Evolutionary conservation across 2,888 invertebrate species (phyloP), one percentile per base, ranked within the genome.

Genomic region (Morpho helenor): DNA sequence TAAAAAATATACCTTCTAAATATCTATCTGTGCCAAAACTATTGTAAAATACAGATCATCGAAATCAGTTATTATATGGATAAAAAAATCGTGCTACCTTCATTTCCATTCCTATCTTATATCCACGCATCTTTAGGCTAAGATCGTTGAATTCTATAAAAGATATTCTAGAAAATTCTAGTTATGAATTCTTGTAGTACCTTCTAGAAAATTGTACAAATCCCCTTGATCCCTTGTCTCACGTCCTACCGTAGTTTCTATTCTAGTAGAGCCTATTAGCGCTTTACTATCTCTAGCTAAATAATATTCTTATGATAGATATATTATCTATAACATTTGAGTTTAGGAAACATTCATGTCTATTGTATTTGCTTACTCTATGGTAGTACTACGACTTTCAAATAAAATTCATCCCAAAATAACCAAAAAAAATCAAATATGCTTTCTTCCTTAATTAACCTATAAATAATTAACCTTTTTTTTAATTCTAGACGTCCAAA

Each of bases 221-320:
- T 77, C 79, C 70, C 79, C 75, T 81, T 72, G 77, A 85, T 76
- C 88, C 87, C 88, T 88, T 87, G 63, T 82, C 84, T 87, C 87
- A 87, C 88, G 88, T 89, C 88, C 88, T 82, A 80, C 77, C 68
- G 78, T 87, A 88, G 87, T 74, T 63, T 72, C 72, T 79, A 74
- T 73, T 71, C 69, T 83, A 79, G 75, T 65, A 64, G 72, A 72
- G 72, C 77, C 73, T 67, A 73, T 68, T 71, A 68, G 69, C 72
- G 72, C 70, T 75, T 65, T 52, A 59, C 53, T 43, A 52, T 53
- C 55, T 62, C 56, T 68, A 67, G 65, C 60, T 59, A 59, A 48
- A 42, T 47, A 54, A 22, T 49, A 48, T 54, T 54, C 41, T 39
- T 49, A 53, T 46, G 46, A 50, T 53, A 52, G 22, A 57, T 57